Base-by-base conservation (phyloP, 2,797 vertebrate species). In the Gadopsis marmoratus region DNA sequence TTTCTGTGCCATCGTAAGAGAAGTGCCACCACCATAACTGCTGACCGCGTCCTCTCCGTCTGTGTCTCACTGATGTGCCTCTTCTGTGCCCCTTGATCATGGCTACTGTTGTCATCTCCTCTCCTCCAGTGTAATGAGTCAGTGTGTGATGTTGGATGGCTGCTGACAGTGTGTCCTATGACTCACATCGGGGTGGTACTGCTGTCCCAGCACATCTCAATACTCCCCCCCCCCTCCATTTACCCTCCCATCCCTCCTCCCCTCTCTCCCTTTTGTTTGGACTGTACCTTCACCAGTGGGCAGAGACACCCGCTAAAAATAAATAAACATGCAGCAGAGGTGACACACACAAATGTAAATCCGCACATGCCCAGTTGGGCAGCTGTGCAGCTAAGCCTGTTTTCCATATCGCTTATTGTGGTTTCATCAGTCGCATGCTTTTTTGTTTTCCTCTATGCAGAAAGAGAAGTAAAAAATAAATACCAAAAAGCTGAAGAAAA, bases 101-200 rank as follows among this genome's bases (percentile, higher is more conserved):
- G 85, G 85, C 80, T 67, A 33, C 85, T 81, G 81, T 92, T 91
- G 90, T 91, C 87, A 82, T 90, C 83, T 85, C 74, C 45, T 84
- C 85, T 93, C 91, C 85, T 86, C 71, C 88, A 82, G 90, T 61
- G 29, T 91, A 92, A 92, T 93, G 89, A 93, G 89, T 93, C 89
- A 90, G 88, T 88, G 86, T 91, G 84, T 89, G 89, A 91, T 89
- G 92, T 83, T 81, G 83, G 90, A 91, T 89, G 91, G 76, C 87
- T 92, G 89, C 88, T 92, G 91, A 93, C 91, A 91, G 85, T 71
- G 80, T 87, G 87, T 90, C 88, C 90, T 86, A 70, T 92, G 90
- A 92, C 83, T 92, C 91, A 90, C 88, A 59, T 87, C 31, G 48
- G 88, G 81, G 78, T 89, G 89, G 87, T 87, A 84, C 85, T 90